Evolutionary conservation across 2,888 invertebrate species (phyloP).

Genomic region (Eilema sororculum): DNA sequence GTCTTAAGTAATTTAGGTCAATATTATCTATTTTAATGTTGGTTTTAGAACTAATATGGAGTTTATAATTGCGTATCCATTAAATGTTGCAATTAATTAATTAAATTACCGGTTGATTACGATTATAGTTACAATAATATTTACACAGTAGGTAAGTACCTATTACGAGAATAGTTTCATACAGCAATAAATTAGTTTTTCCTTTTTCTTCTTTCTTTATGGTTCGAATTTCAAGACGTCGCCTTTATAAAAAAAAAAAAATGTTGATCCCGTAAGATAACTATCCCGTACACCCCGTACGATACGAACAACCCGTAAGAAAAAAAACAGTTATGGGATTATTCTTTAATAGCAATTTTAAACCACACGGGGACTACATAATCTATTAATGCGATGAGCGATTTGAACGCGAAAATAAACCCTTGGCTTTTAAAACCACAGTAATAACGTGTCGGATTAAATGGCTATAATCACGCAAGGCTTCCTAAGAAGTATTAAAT

Average conservation of each 20-base stretch:
- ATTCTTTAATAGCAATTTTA: neutral
- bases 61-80: neutral
- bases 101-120: neutral
- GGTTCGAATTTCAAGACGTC: neutral
- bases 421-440: conserved; percentile 59
- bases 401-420: conserved; percentile 36
- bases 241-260: too few species aligned
- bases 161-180: neutral
- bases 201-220: neutral
- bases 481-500: conserved; percentile 73
- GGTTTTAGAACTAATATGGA: neutral
- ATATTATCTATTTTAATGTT: neutral
- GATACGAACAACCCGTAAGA: too few species aligned
- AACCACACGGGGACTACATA: neutral
- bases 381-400: neutral
- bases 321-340: neutral
- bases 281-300: too few species aligned
- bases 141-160: neutral
- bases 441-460: conserved; percentile 61
- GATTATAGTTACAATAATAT: neutral
- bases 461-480: conserved; percentile 69
- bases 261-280: neutral
- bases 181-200: neutral
- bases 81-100: neutral
- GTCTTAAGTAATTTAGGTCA: conserved; percentile 6